Conservation (phyloP, 2,797 vertebrate genomes). For the Peromyscus aztecus region DNA sequence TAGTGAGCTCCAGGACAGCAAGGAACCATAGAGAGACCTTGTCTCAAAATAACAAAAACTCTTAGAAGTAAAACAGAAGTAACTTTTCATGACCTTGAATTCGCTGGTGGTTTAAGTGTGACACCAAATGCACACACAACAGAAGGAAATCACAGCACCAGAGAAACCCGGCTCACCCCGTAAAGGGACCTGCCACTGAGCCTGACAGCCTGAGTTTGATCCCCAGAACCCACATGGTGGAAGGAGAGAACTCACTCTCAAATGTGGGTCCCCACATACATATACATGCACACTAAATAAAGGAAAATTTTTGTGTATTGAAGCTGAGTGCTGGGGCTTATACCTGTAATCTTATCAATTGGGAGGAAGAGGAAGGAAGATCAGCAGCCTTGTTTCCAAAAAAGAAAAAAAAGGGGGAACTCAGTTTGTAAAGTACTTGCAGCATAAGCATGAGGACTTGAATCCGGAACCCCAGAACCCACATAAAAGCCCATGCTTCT, state of each 20-base stretch:
- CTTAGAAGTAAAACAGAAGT: too few relatives aligned
- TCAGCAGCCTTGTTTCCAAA: neutral
- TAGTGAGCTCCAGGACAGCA: neutral
- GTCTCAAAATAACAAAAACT: too few relatives aligned
- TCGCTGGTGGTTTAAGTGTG: neutral
- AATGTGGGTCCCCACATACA: too few relatives aligned
- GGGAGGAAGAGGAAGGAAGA: neutral
- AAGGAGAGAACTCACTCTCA: neutral
- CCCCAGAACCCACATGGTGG: neutral
- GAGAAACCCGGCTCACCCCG: too few relatives aligned
- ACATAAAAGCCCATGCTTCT: neutral
- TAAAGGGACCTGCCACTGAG: rapidly evolving
- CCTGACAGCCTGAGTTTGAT: neutral
- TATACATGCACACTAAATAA: neutral
- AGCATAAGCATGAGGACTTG: neutral
- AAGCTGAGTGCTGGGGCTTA: neutral
- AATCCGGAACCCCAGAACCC: neutral
- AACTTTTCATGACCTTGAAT: too few relatives aligned
- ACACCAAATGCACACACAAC: neutral
- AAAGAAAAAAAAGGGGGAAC: too few relatives aligned
- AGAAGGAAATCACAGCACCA: neutral
- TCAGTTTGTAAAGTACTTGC: neutral
- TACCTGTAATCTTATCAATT: neutral
- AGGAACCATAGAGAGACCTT: neutral
- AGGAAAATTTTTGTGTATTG: neutral